Evolutionary conservation across 2,113 vertebrate genomes (phyloP).

Genomic region (Proterorhinus semilunaris): DNA sequence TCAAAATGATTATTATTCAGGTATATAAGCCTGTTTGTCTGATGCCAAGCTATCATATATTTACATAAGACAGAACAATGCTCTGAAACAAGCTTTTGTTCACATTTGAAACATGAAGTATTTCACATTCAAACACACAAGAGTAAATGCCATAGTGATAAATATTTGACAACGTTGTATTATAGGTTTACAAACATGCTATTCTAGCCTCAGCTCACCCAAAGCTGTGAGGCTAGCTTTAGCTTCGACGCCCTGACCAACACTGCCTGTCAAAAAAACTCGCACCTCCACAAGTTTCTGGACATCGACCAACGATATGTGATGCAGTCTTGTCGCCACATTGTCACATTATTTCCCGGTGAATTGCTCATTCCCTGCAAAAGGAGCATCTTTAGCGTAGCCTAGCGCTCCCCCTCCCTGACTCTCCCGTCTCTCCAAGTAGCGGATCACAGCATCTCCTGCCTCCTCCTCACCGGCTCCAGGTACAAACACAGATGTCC

Average conservation of each 20-base stretch:
- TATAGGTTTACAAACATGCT: slow-evolving; percentile 71
- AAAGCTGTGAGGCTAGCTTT: slow-evolving; percentile 68
- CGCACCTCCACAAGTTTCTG: slow-evolving; percentile 58
- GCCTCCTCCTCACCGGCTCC: slow-evolving; percentile 47
- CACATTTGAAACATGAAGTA: slow-evolving; percentile 1
- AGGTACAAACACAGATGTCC: slow-evolving; percentile 47
- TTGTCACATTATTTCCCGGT: slow-evolving; percentile 41
- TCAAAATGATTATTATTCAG: slow-evolving; percentile 20
- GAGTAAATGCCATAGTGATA: slow-evolving; percentile 5
- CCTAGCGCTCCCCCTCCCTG: slow-evolving; percentile 64
- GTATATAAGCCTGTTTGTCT: slow-evolving; percentile 45
- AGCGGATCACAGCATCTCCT: slow-evolving; percentile 76
- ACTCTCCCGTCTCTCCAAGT: slow-evolving; percentile 44
- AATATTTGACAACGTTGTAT: slow-evolving; percentile 58
- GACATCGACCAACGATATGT: slow-evolving; percentile 51
- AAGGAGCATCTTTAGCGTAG: slow-evolving; percentile 66
- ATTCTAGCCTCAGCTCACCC: slow-evolving; percentile 53
- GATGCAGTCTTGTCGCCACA: slow-evolving; percentile 56
- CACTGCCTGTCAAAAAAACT: slow-evolving; percentile 69
- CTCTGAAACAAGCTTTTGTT: slow-evolving; percentile 19
- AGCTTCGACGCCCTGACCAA: slow-evolving; percentile 54
- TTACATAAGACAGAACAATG: slow-evolving; percentile 16
- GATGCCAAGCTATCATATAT: slow-evolving; percentile 15
- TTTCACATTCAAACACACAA: slow-evolving; percentile 12
- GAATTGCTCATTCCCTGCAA: slow-evolving; percentile 50